Conservation (phyloP, 2,797 vertebrate species). For the Sarcoramphus papa region DNA sequence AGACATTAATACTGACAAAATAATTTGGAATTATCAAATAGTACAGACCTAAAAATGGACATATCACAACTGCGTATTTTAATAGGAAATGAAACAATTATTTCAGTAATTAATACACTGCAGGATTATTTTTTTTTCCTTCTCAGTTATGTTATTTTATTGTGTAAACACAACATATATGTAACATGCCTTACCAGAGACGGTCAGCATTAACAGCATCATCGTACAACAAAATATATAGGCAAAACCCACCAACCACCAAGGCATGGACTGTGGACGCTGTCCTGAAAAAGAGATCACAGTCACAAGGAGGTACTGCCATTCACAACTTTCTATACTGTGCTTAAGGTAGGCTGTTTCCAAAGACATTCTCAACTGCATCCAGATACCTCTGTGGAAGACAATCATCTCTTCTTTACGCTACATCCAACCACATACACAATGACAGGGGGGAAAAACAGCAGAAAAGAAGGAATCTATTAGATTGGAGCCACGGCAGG, state of each 20-base stretch:
- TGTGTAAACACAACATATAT: neutral
- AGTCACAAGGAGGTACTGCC: neutral
- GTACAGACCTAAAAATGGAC: neutral
- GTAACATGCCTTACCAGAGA: conserved; percentile 85
- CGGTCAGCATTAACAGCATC: conserved; percentile 86
- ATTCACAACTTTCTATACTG: neutral
- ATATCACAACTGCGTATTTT: neutral
- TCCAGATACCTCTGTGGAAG: neutral
- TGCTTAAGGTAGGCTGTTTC: neutral
- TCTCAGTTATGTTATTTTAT: neutral
- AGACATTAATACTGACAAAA: neutral
- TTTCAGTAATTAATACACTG: neutral
- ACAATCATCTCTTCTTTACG: neutral
- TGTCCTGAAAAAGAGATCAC: conserved; percentile 79
- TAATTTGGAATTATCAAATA: neutral
- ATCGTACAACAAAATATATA: conserved; percentile 89
- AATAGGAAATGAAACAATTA: neutral
- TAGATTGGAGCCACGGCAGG: accelerated
- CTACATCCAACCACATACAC: neutral
- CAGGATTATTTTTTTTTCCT: neutral
- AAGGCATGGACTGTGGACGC: conserved; percentile 94
- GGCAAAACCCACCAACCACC: conserved; percentile 89
- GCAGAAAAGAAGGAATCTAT: neutral
- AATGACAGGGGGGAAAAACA: neutral
- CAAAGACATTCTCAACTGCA: neutral